Base-by-base conservation (phyloP, 64 coral and sea anemone genomes). In the Anthopleura sola region DNA sequence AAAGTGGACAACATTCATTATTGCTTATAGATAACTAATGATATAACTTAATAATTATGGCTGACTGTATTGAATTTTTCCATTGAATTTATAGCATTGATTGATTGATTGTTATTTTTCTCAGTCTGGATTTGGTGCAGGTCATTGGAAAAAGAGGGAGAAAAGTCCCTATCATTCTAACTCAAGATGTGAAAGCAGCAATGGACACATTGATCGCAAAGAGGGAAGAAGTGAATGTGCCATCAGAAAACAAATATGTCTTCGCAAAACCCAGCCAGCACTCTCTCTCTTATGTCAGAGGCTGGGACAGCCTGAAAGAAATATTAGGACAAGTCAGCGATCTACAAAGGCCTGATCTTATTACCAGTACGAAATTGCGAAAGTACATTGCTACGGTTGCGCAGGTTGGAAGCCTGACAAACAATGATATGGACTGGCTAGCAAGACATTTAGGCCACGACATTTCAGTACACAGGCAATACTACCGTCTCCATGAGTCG, bases 361-460 rank as follows among this genome's bases (percentile, higher is more conserved):
- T 90, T 56, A 90, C 88, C 31, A 90, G 88, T 55, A 85, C 83
- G 0, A 90, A 90, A 37, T 53, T 90, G 11, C 58, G 81, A 26
- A 84, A 90, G 51, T 90, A 85, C 36, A 56, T 85, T 53, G 81
- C 87, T 58, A 89, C 87, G 2, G 48, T 89, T 31, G 82, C 60
- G 38, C 88, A 90, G n/a, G 55, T 84, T 18, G 37, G 84, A 9
- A 76, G 34, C 24, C 28, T 86, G 21, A 60, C 69, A 33, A 29
- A 85, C 0, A 84, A 29, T 36, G 88, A 90, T 12, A 55, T 90
- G 81, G 87, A 84, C 32, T 90, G 88, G 88, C 48, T 90, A 18
- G 88, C 88, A 84, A 90, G 75, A 23, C 82, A 90, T 39, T 53
- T 90, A 18, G 88, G 88, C 0, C 80, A 83, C 55, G 87, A 89